Conservation (phyloP, 2,888 invertebrate genomes). For the Masnerella sp. region DNA sequence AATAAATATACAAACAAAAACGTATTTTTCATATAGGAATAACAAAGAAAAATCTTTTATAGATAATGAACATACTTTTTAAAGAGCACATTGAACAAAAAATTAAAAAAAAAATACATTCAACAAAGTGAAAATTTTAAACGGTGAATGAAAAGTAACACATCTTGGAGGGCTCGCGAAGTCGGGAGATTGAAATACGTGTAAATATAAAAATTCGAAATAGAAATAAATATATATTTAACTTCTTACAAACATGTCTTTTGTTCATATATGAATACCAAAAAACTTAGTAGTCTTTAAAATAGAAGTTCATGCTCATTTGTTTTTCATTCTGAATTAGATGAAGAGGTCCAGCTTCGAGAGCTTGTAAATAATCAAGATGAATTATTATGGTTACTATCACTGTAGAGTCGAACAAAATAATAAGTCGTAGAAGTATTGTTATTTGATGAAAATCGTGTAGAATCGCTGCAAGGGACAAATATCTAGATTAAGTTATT, state of each 20-base stretch:
- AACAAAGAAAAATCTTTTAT: conserved; percentile 51
- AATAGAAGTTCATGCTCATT: too few species aligned
- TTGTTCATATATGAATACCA: too few species aligned
- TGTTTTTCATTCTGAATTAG: too few species aligned
- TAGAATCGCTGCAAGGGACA: too few species aligned
- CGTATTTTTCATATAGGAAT: conserved; percentile 59
- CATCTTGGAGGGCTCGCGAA: conserved; percentile 36
- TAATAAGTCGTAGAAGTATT: too few species aligned
- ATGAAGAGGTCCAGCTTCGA: too few species aligned
- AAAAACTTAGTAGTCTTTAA: too few species aligned
- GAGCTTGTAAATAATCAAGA: too few species aligned
- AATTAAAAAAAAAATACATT: conserved; percentile 16
- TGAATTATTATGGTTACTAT: too few species aligned
- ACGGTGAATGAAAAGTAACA: conserved; percentile 44
- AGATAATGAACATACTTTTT: conserved; percentile 56
- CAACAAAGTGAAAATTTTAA: conserved; percentile 17
- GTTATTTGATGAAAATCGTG: too few species aligned
- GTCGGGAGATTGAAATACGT: conserved; percentile 39
- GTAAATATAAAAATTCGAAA: conserved; percentile 47
- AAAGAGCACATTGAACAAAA: conserved; percentile 61
- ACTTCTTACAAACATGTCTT: background rate
- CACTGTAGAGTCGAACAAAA: too few species aligned
- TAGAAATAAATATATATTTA: conserved; percentile 27
- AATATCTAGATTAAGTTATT: too few species aligned
- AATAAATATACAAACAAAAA: conserved; percentile 48